Base-by-base conservation (phyloP, 1,140 invertebrate species). In the Pseudomyrmex pallidus region DNA sequence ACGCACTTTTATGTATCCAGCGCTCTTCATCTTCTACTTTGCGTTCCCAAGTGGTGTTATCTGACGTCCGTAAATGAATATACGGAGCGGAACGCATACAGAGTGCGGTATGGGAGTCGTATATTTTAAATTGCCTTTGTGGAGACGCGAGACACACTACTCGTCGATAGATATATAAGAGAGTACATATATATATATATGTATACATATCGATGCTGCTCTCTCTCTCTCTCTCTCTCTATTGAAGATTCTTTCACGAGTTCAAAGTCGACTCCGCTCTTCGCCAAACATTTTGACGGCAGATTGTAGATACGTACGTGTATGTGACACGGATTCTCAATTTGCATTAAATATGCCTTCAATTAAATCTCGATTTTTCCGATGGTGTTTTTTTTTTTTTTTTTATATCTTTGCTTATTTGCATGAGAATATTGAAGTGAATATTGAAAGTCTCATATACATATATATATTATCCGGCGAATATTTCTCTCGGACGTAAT, bases 11-110 rank as follows among this genome's bases (percentile, higher is more conserved):
- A 59, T 48, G 35, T 35, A 0, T 13, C 15, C 17, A 17, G 22
- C 22, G 44, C 48, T 72, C 46, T 35, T 50, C 56, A 52, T 50
- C 50, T 56, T 50, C 25, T 61, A 64, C 64, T 13, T 52, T 13
- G 50, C 50, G 13, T 7, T 35, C 35, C 25, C 59, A 48, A 52
- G 68, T 74, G 56, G 70, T 76, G 70, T 87, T 66, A 87, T 84
- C 84, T 82, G 85, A 77, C 48, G 56, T 86, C 59, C 67, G 85
- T 63, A 80, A 80, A 80, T 70, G 76, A 80, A 72, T 80, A 72
- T 48, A 50, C 66, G 64, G 17, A 4, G 35, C 35, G 0, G 17
- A 22, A 17, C 44, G 44, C 9, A 20, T 35, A 10, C 8, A 22
- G 8, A 62, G 12, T 2, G 8, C 12, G 2, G 59, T 22, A 48